Evolutionary conservation across 2,797 vertebrate genomes (phyloP), one percentile per base, ranked within the genome.

Genomic region (Tiaroga cobitis): DNA sequence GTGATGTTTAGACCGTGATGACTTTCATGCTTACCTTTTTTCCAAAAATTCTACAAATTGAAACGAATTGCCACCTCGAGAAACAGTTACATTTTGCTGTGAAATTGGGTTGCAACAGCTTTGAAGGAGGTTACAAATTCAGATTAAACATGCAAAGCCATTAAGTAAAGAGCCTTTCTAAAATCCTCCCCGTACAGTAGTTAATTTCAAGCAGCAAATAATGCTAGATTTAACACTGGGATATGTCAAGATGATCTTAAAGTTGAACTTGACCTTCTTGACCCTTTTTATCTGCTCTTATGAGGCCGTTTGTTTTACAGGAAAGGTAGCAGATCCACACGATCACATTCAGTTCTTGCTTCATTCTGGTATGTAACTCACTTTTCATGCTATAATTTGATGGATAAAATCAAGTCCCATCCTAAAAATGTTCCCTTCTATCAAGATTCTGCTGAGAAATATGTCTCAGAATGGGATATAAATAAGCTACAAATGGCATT

Each of bases 21-120:
- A 13, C n/a, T 26, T 63, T 49, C 5, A 49, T 49, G 15, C 15
- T 49, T 16, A 16, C 0, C 11, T 16, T 63, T 63, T 29, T 29
- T 6, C n/a, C 1, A 15, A 26, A 61, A 5, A 6, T 2, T 2
- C 2, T 61, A 15, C n/a, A 26, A 15, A 61, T 61, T 63, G n/a
- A 34, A 34, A 21, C 0, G 0, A 34, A 21, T 46, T 7, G 3
- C 9, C 39, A 29, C 2, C n/a, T 5, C 0, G 3, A 26, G 7
- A 72, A 74, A 21, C 11, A 7, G 29, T 21, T 37, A 24, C 34
- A n/a, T 39, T 37, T 68, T 68, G 8, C 65, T 9, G 8, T 56
- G 51, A 59, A 34, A 59, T 18, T 59, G 13, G 34, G 2, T 77
- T 77, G 32, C 54, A 39, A 18, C 11, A 59, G 4, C 51, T 59